Evolutionary conservation across 2,888 invertebrate genomes (phyloP).

Genomic region (Cryptocheilus praepositus): DNA sequence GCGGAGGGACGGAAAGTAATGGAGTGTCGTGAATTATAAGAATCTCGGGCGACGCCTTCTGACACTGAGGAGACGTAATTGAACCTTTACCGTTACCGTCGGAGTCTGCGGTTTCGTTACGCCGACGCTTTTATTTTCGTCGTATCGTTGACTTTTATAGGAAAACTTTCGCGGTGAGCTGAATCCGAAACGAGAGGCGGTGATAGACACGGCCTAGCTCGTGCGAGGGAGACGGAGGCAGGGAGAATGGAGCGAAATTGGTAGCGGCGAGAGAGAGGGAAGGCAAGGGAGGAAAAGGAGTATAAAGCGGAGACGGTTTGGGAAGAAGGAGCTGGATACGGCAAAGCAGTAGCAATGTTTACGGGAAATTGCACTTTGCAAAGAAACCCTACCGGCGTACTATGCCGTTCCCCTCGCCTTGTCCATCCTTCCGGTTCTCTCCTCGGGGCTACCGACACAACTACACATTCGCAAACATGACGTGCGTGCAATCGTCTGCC

Average conservation of each 20-base stretch:
- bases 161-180: conserved; percentile 60
- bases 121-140: conserved; percentile 62
- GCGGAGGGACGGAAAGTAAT: too few species aligned
- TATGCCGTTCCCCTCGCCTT: conserved; percentile 12
- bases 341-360: conserved; percentile 55
- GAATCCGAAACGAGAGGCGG: conserved; percentile 32
- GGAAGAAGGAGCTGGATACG: conserved; percentile 9
- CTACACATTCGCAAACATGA: too few species aligned
- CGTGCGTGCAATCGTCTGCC: too few species aligned
- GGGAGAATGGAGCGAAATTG: conserved; percentile 3
- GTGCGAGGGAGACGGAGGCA: conserved; percentile 2
- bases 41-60: too few species aligned
- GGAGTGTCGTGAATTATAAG: too few species aligned
- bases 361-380: conserved; percentile 67
- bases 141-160: conserved; percentile 67
- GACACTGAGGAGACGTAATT: too few species aligned
- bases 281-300: conserved; percentile 16
- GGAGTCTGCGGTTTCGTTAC: conserved; percentile 34
- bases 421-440: conserved; percentile 32
- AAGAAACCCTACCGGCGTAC: conserved; percentile 49
- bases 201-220: conserved; percentile 33
- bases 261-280: background rate
- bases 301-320: conserved; percentile 16
- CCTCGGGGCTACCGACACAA: too few species aligned
- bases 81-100: too few species aligned